A percentile compares a stretch with the other conserved stretches of the same genome.
These are phyloP conservation scores for Scaptomyza polygonia DNA, from an alignment of 2,888 invertebrate species.

Conservation along the genomic window DNA sequence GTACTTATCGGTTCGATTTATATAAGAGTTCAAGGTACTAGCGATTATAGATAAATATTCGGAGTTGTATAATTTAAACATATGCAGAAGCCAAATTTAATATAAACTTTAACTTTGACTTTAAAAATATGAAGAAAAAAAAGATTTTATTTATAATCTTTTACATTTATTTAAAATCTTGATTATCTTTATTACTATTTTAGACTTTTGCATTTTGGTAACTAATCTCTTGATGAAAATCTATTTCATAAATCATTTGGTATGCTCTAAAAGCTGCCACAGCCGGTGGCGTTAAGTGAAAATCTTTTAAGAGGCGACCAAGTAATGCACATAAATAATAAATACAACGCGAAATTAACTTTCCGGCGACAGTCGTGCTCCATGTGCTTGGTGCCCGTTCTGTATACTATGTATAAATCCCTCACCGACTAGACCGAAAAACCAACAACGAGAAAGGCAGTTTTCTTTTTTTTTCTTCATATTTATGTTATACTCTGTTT, in stretches of 20 bases:
- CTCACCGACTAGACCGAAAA: constrained; percentile 30
- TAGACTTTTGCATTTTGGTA: constrained; percentile 6
- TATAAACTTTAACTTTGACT: no score
- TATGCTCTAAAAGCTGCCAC: constrained; percentile 37
- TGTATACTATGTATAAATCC: constrained; percentile 2
- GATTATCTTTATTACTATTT: constrained; percentile 3
- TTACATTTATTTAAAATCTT: neutral
- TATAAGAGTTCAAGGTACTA: neutral
- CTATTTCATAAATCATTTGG: constrained; percentile 51
- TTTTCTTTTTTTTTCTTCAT: no score
- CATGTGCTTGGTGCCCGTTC: constrained; percentile 55
- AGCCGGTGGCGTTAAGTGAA: constrained; percentile 61
- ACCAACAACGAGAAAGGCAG: constrained; percentile 11
- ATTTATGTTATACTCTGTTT: constrained; percentile 5
- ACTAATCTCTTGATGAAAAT: constrained; percentile 40
- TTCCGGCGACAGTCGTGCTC: constrained; percentile 68
- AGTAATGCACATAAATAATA: constrained; percentile 77
- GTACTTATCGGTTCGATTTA: neutral
- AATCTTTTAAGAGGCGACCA: constrained; percentile 67
- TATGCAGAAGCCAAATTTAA: no score
- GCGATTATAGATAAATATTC: neutral
- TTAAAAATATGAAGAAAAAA: no score
- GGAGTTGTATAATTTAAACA: no score
- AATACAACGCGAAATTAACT: constrained; percentile 74
- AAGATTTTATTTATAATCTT: neutral